Base-by-base conservation (phyloP, 2,113 vertebrate species). In the Archilochus colubris region DNA sequence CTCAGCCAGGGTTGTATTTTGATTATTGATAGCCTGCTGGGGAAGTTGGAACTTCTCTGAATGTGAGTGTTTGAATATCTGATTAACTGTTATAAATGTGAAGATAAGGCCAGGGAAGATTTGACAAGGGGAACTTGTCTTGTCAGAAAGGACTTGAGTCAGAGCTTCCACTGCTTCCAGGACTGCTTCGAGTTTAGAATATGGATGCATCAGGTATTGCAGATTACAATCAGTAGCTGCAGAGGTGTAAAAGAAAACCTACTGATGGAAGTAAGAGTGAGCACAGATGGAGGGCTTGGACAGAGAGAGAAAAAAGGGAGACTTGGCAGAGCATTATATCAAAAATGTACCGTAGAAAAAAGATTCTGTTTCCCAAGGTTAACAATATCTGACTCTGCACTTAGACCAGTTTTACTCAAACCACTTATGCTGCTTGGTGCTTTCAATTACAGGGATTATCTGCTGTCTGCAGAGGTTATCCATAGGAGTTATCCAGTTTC, bases 31-130 rank as follows among this genome's bases (percentile, higher is more conserved):
- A 44, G 9, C 82, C 92, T 81, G 19, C 73, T 95, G 82, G 62
- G 88, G 64, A 58, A 92, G 62, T n/a, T 40, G 16, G 59, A 46
- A 64, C 18, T 82, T 86, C 38, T 92, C 77, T 68, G 58, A 94
- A 91, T 36, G 68, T 31, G 40, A 83, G 76, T n/a, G 43, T 73
- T 79, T 80, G 85, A 90, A 73, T 55, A 83, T 61, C 73, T 89
- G 91, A 94, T 95, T 92, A 96, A 72, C 55, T 70, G 75, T n/a
- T 59, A 54, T n/a, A 95, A 87, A 86, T 87, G 82, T 69, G 88
- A 93, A 64, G n/a, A 72, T 78, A 43, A 85, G 57, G 80, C 43
- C 2, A 7, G 82, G 64, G 59, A 69, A 90, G 48, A 80, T 48
- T 38, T 57, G 81, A 38, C 51, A 82, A 44, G 74, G 82, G 61